These are phyloP conservation scores for Parasteatoda lunata DNA, from an alignment of 2,888 invertebrate species.

Conservation along the genomic window DNA sequence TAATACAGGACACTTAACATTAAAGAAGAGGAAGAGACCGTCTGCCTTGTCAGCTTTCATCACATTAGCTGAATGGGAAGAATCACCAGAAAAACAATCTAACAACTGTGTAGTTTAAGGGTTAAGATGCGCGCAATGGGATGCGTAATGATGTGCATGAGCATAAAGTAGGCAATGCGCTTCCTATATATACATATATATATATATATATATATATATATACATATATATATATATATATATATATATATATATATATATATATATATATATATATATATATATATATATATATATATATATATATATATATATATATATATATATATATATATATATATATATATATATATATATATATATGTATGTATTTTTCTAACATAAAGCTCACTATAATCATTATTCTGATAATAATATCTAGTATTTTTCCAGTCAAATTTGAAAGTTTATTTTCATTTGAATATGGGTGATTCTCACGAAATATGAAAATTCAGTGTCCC, in stretches of 20 bases:
- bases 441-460: neutral
- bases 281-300: neutral
- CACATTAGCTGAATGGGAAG: too few species aligned
- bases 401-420: neutral
- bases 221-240: neutral
- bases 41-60: too few species aligned
- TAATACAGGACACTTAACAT: too few species aligned
- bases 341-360: neutral
- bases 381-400: neutral
- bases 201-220: neutral
- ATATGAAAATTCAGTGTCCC: too few species aligned
- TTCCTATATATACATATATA: neutral
- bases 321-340: conserved; percentile 1
- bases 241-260: neutral
- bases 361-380: neutral
- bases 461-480: too few species aligned
- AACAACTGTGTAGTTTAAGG: too few species aligned
- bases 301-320: neutral
- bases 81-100: too few species aligned
- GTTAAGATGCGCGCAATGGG: too few species aligned
- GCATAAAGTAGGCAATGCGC: too few species aligned
- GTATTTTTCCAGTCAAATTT: neutral
- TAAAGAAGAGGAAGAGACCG: too few species aligned
- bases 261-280: neutral
- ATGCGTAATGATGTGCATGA: too few species aligned